Base-by-base conservation (phyloP, 2,888 invertebrate genomes). In the Cyclophora albipunctata region DNA sequence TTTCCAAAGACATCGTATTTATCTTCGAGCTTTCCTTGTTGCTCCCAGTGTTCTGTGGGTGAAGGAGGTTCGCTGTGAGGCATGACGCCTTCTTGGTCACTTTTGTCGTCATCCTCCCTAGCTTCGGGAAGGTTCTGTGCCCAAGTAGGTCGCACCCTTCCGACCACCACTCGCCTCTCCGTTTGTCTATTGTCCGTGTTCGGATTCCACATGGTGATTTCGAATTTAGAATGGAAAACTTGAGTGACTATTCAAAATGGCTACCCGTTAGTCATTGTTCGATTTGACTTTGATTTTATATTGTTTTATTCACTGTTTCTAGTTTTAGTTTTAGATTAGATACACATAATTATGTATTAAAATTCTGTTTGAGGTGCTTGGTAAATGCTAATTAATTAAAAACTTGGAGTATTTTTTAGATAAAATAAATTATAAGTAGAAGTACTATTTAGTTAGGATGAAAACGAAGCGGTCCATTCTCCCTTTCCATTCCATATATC, bases 141-240 rank as follows among this genome's bases (percentile, higher is more conserved):
- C 90, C 84, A 89, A 44, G 86, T 91, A 54, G 90, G 90, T 45
- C 89, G 66, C 50, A 90, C 90, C 56, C 88, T 76, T 55, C 91
- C 91, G 50, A 91, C 90, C 57, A 91, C 90, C 60, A 91, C 90
- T 53, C 91, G 81, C 74, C 91, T 91, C 80, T 91, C 91, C 81
- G 90, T 83, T 67, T 90, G 89, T 65, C 88, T 87, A 69, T 85
- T 79, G 49, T 84, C 88, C 68, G 81, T 70, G 60, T 84, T 84
- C 52, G 84, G 85, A 65, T 88, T 88, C 90, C 89, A 90, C 87
- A 88, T 87, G 55, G 63, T 72, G 46, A 34, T 37, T 20, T 52
- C 3, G 5, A 45, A 50, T 57, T 52, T 45, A 34, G 37, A 37
- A 37, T 45, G 34, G 37, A 37, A 37, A 1, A 37, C 37, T 37